Evolutionary conservation across 1,140 invertebrate species (phyloP).

Genomic region (Mactra quadrangularis): DNA sequence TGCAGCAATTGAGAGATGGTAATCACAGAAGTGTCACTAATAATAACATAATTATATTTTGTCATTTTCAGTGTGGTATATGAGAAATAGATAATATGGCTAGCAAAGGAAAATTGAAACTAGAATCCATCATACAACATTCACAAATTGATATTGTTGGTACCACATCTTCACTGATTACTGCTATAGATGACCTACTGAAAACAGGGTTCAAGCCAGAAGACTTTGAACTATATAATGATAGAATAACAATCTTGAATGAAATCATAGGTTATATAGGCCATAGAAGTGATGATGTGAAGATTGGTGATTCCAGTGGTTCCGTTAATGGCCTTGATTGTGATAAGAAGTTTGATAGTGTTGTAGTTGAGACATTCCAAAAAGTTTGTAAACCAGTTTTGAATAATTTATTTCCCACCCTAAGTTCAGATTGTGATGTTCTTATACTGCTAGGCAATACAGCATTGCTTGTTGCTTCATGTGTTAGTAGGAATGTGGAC

Average conservation of each 20-base stretch:
- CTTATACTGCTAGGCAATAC: not conserved
- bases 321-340: not conserved
- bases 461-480: slow-evolving; percentile 8
- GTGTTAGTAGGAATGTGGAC: not conserved
- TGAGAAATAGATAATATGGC: no score
- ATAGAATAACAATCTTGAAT: slow-evolving; percentile 11
- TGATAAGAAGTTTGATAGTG: not conserved
- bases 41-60: no score
- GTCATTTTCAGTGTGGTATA: no score
- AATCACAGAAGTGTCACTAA: no score
- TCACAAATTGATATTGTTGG: not conserved
- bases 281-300: not conserved
- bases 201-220: slow-evolving; percentile 17
- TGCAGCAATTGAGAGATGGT: no score
- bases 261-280: not conserved
- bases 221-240: slow-evolving; percentile 10
- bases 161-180: not conserved
- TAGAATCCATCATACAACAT: slow-evolving; percentile 2
- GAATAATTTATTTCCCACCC: slow-evolving; percentile 17
- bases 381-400: slow-evolving; percentile 35
- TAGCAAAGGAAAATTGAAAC: not conserved
- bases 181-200: not conserved
- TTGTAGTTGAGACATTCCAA: not conserved
- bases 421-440: not conserved
- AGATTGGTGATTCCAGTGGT: not conserved